phyloP scores from a whole-genome alignment of 2,797 vertebrate genomes.

The Rhodeus uyekii region DNA sequence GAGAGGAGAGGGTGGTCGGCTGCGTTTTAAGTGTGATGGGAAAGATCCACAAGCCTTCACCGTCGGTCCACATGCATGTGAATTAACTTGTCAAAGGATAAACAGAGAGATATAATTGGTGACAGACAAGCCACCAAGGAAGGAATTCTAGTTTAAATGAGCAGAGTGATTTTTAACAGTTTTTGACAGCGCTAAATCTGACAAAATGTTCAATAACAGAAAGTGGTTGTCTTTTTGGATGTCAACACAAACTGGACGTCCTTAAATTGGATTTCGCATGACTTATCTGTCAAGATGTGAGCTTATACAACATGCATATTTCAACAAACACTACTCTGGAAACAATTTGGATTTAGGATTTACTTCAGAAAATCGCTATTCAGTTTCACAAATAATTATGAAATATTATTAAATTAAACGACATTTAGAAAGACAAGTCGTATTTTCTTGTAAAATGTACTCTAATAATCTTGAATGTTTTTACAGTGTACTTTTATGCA shows the following conservation, averaged over 20 bases:
- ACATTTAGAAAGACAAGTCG: not conserved
- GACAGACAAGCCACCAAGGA: slow-evolving; percentile 53
- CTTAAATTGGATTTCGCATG: not conserved
- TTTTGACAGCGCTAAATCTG: slow-evolving; percentile 36
- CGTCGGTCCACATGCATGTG: slow-evolving; percentile 58
- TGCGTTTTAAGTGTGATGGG: slow-evolving; percentile 58
- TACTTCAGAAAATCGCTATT: not conserved
- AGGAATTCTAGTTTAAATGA: slow-evolving; percentile 50
- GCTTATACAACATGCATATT: not conserved
- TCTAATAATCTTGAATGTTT: no score
- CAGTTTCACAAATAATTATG: not conserved
- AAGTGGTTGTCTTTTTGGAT: not conserved
- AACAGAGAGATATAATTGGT: slow-evolving; percentile 59
- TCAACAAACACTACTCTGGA: not conserved
- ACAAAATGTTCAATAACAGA: slow-evolving; percentile 39
- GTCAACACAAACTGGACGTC: slow-evolving; percentile 16
- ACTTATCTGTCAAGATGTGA: not conserved
- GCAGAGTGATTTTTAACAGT: slow-evolving; percentile 42
- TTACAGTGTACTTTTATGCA: not conserved
- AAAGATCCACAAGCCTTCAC: slow-evolving; percentile 60
- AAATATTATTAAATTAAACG: not conserved
- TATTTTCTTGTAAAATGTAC: not conserved
- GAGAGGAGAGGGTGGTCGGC: slow-evolving; percentile 58
- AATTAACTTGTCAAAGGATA: slow-evolving; percentile 61
- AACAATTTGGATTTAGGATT: not conserved